Evolutionary conservation across 2,888 invertebrate species (phyloP).

Genomic region (Coenonympha glycerion): DNA sequence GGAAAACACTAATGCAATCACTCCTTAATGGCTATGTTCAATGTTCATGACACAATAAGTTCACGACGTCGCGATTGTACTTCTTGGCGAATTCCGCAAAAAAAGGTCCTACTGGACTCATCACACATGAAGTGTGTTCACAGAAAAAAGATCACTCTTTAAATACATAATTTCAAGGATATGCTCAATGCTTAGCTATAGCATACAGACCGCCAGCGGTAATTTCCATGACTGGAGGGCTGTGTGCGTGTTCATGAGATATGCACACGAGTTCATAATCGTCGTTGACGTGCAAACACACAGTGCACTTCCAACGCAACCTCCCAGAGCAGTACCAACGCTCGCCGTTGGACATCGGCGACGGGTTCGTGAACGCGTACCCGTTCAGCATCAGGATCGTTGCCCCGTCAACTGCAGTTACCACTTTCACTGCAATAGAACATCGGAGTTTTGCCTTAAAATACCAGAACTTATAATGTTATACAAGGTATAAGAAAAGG

Average conservation of each 20-base stretch:
- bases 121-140: too few relatives aligned
- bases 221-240: conserved; percentile 55
- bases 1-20: too few relatives aligned
- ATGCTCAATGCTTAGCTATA: conserved; percentile 18
- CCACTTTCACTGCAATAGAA: conserved; percentile 51
- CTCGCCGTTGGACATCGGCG: conserved; percentile 62
- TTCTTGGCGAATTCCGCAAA: too few relatives aligned
- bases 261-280: conserved; percentile 66
- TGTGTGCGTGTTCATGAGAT: conserved; percentile 57
- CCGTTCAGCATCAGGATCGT: conserved; percentile 64
- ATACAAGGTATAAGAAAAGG: too few relatives aligned
- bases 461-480: not conserved
- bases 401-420: conserved; percentile 64
- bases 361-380: conserved; percentile 62
- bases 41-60: too few relatives aligned
- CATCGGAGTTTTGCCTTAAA: not conserved
- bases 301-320: conserved; percentile 52
- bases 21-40: too few relatives aligned
- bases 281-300: conserved; percentile 65
- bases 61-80: too few relatives aligned
- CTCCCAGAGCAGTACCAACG: conserved; percentile 67
- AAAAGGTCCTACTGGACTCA: too few relatives aligned
- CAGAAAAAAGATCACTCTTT: too few relatives aligned
- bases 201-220: conserved; percentile 53
- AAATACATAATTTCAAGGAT: not conserved